Evolutionary conservation across 1,140 invertebrate genomes (phyloP), one percentile per base, ranked within the genome.

Genomic region (fruit fly (Drosophila melanogaster)): DNA sequence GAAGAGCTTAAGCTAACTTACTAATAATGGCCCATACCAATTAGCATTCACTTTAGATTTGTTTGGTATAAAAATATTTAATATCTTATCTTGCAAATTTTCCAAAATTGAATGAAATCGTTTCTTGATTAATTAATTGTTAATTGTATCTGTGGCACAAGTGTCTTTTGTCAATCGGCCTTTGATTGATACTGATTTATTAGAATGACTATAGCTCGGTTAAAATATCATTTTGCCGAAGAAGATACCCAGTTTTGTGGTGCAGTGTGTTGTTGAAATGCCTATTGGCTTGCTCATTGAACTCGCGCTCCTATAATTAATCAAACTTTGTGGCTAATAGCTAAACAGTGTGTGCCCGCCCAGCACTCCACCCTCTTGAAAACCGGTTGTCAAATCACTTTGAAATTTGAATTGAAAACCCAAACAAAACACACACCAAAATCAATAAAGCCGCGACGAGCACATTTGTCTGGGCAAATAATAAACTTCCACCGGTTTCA

Each of bases 261-360:
- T 22, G 33, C 22, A 54, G 80, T 83, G 79, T 83, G 50, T 24
- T 12, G 30, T 38, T 14, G 12, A 66, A 66, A 72, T 62, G 62
- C 53, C 79, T 56, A 66, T 83, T 73, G 79, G 67, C 51, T 74
- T 62, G 62, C 61, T 60, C 74, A 73, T 67, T 69, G 53, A 74
- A 78, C 79, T 53, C 74, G 41, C 60, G 74, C 33, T 49, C 59
- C 60, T 73, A 77, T 61, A 85, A 86, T 85, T 85, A 85, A 85
- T 85, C 73, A 85, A 81, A 86, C 80, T 57, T 81, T 70, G 40
- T 66, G 61, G 77, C 81, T 77, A 86, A 86, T 85, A 74, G 55
- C 77, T 66, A 81, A 86, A 81, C 81, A 86, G 81, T 86, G 73
- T 73, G 81, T 46, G 62, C 33, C 40, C 64, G 62, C 33, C 40